These are phyloP conservation scores for Crematogaster levior DNA, from an alignment of 2,888 invertebrate genomes.

Conservation along the genomic window DNA sequence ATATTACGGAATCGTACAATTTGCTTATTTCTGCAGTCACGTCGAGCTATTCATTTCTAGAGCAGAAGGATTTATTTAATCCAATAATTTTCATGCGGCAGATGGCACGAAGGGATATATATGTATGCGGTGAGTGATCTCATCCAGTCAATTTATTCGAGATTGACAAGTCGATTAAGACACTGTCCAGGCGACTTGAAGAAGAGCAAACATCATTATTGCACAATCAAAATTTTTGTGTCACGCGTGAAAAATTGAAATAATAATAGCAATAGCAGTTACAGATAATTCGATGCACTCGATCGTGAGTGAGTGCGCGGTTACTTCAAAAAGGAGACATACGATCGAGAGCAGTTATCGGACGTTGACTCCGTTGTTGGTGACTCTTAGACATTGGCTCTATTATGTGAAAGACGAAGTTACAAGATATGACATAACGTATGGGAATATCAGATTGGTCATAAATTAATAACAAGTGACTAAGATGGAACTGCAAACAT, in stretches of 20 bases:
- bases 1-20: neutral
- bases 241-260: conserved; percentile 30
- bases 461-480: conserved; percentile 31
- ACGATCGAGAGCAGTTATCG: conserved; percentile 22
- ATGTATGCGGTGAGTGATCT: conserved; percentile 1
- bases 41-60: neutral
- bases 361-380: conserved; percentile 27
- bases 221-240: conserved; percentile 18
- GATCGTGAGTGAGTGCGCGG: conserved; percentile 11
- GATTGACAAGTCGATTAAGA: conserved; percentile 18
- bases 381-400: conserved; percentile 17
- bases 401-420: conserved; percentile 24
- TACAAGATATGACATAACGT: conserved; percentile 29
- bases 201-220: conserved; percentile 2
- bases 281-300: conserved; percentile 24
- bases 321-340: conserved; percentile 19
- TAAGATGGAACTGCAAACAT: neutral
- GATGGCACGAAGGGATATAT: neutral
- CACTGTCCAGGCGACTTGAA: neutral
- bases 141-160: conserved; percentile 15
- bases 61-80: conserved; percentile 11
- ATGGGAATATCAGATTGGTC: conserved; percentile 18
- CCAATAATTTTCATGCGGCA: conserved; percentile 1
- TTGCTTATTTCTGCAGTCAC: neutral
- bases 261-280: conserved; percentile 36